Base-by-base conservation (phyloP, 2,113 vertebrate species). In the Progne subis region DNA sequence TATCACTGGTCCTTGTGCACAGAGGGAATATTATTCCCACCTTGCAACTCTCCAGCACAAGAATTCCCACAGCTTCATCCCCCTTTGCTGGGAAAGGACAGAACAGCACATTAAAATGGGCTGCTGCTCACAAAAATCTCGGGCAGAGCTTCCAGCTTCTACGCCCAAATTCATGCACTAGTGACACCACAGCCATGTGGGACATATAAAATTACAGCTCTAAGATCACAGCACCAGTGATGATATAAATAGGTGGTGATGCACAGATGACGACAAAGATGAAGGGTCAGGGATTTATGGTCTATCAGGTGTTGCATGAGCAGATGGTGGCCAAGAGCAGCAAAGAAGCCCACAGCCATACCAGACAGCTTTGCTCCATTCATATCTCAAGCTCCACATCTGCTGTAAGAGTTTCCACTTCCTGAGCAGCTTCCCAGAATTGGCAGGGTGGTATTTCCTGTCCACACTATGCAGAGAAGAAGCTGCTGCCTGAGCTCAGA, bases 241-340 rank as follows among this genome's bases (percentile, higher is more conserved):
- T 9, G 60, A 64, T 80, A 96, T 75, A 95, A 92, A 95, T 82
- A 95, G 85, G 59, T 5, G 52, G 61, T 44, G 87, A 93, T 21
- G 80, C 82, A 81, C 39, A 70, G 52, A 82, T 64, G 83, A 86
- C 0, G 9, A 90, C 55, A 71, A 23, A 83, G 82, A 86, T 24
- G 68, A 77, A 63, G 1, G 2, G 24, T 29, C 55, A 53, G 47
- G 39, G 68, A 86, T 88, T 95, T 81, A 90, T 52, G 2, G 2
- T 21, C 59, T 5, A 2, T 52, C 90, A 90, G 93, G 88, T 85
- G 82, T 29, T 93, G 68, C n/a, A 49, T 5, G 64, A 90, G 75
- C 67, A 91, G 75, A n/a, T 56, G 50, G 63, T 4, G 5, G 34
- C 82, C 74, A 88, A 49, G 11, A 87, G 81, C 57, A 82, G 77